A percentile compares a stretch with the other conserved stretches of the same genome.
Evolutionary conservation across 1,140 invertebrate genomes (phyloP).

Genomic region (Gryllus bimaculatus): DNA sequence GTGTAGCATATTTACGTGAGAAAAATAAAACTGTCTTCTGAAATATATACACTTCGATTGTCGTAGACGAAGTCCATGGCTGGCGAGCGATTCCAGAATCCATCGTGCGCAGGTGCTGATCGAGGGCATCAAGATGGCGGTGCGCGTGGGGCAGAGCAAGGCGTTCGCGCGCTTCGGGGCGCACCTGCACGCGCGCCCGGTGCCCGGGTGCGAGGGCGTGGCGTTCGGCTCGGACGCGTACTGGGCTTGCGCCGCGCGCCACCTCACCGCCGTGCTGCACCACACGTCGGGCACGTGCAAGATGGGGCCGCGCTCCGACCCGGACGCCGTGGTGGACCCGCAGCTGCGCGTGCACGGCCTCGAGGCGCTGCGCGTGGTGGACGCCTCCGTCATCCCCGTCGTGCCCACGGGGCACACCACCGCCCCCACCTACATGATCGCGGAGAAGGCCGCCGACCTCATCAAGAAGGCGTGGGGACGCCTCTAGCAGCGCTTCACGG

Average conservation of each 20-base stretch:
- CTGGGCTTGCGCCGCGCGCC: slow-evolving; percentile 60
- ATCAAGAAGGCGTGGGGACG: slow-evolving; percentile 51
- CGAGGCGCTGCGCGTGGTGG: slow-evolving; percentile 57
- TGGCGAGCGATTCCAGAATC: too few relatives aligned
- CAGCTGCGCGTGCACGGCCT: slow-evolving; percentile 59
- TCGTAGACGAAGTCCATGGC: slow-evolving; percentile 37
- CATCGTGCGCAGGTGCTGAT: slow-evolving; percentile 24
- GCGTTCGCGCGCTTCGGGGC: slow-evolving; percentile 49
- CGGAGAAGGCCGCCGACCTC: slow-evolving; percentile 73
- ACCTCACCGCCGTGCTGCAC: slow-evolving; percentile 49
- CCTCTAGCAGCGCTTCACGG: too few relatives aligned
- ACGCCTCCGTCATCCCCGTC: slow-evolving; percentile 65
- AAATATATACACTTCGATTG: slow-evolving; percentile 57
- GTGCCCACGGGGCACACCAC: slow-evolving; percentile 63
- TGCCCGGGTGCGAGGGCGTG: slow-evolving; percentile 46
- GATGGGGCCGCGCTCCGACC: slow-evolving; percentile 61
- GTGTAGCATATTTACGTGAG: slow-evolving; percentile 49
- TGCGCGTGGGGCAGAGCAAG: slow-evolving; percentile 36
- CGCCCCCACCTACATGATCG: slow-evolving; percentile 72
- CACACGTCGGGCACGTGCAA: slow-evolving; percentile 62
- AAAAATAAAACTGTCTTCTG: slow-evolving; percentile 57
- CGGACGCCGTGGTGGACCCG: slow-evolving; percentile 60
- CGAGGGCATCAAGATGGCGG: slow-evolving; percentile 33
- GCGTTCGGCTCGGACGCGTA: slow-evolving; percentile 52
- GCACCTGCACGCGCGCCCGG: slow-evolving; percentile 41